phyloP scores from a whole-genome alignment of 1,140 invertebrate genomes.

The Antheraea mylitta region DNA sequence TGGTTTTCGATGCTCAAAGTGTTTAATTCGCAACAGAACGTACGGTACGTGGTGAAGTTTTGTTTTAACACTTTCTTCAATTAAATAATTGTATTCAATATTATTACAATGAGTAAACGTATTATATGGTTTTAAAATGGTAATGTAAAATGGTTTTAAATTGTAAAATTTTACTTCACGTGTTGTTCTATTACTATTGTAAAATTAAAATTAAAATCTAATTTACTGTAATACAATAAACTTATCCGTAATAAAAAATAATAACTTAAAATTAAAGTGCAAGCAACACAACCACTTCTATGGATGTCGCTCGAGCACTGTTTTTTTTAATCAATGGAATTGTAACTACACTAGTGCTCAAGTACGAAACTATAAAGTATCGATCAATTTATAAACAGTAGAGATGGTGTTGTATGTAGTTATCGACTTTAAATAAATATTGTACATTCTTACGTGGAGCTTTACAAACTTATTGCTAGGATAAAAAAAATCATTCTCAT shows the following conservation, averaged over 20 bases:
- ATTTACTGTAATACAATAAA: constrained; percentile 4
- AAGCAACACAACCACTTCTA: constrained; percentile 25
- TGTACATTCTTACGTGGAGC: too few species aligned
- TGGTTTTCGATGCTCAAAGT: too few species aligned
- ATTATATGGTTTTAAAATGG: background rate
- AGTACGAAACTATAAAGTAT: background rate
- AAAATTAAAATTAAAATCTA: background rate
- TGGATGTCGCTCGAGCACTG: constrained; percentile 33
- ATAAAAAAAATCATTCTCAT: too few species aligned
- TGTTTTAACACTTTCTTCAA: background rate
- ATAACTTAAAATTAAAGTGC: constrained; percentile 32
- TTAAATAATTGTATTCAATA: background rate
- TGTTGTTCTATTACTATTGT: background rate
- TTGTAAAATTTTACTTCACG: background rate
- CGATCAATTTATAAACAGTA: background rate
- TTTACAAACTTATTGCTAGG: too few species aligned
- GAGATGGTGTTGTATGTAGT: background rate
- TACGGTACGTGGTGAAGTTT: background rate
- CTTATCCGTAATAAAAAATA: background rate
- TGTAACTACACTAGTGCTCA: background rate
- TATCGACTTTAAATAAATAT: too few species aligned
- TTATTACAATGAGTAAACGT: background rate
- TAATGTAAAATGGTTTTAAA: background rate
- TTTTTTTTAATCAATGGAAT: constrained; percentile 11
- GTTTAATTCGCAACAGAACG: too few species aligned